These are phyloP conservation scores for Sander lucioperca DNA, from an alignment of 2,113 vertebrate species.

Conservation along the genomic window DNA sequence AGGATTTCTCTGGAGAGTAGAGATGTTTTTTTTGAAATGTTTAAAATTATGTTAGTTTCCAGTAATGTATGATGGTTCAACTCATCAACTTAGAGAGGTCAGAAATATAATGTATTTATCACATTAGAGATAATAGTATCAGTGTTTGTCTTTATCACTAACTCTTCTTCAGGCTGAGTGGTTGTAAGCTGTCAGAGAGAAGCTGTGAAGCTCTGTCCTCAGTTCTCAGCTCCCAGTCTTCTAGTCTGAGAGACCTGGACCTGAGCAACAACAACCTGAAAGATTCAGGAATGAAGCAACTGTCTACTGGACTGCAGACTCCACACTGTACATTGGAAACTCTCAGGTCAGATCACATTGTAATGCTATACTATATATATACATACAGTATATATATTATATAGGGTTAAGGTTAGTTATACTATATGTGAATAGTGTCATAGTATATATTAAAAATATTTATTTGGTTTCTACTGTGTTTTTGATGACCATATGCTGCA, in stretches of 20 bases:
- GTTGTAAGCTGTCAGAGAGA: constrained; percentile 25
- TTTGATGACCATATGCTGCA: no score
- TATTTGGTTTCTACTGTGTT: no score
- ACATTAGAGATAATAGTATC: neutral
- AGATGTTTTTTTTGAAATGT: no score
- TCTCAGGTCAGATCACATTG: neutral
- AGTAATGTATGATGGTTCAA: neutral
- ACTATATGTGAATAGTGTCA: no score
- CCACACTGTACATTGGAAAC: neutral
- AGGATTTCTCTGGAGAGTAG: no score
- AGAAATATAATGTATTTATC: neutral
- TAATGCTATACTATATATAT: no score
- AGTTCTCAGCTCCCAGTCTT: neutral
- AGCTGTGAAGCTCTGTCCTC: constrained; percentile 29
- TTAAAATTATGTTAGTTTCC: neutral
- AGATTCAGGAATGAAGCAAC: constrained; percentile 21
- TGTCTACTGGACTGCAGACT: neutral
- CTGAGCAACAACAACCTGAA: constrained; percentile 22
- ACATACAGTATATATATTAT: no score
- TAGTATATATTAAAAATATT: no score
- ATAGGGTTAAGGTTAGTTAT: no score
- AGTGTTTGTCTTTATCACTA: neutral
- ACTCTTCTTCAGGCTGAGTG: neutral
- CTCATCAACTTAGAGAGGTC: neutral
- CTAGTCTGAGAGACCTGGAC: constrained; percentile 11